Base-by-base conservation (phyloP, 2,113 vertebrate genomes). In the Oncorhynchus nerka region DNA sequence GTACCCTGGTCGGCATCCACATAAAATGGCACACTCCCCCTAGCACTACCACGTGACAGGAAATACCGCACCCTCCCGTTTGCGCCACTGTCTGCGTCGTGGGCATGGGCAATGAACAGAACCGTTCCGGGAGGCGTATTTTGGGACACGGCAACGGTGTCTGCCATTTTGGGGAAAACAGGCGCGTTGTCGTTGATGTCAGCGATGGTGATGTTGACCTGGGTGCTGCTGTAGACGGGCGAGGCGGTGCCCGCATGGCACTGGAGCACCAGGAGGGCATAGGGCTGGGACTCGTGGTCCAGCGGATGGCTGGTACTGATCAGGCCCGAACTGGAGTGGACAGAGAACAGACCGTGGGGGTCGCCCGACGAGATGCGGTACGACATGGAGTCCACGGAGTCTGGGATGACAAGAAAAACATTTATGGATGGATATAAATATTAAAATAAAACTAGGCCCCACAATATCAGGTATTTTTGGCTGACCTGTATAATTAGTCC, bases 141-240 rank as follows among this genome's bases (percentile, higher is more conserved):
- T 4, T 59, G 85, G 8, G 94, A 87, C 70, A 98, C 71, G 0
- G 73, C 89, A 39, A 98, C 76, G 69, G 83, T 73, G 30, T 95
- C 95, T 0, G 81, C 85, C 20, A 73, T 81, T 32, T 77, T 81
- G 8, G 80, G 86, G 84, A 98, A 99, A 30, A 92, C 68, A 0
- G 97, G 97, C 2, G 72, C 62, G 51, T 97, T 96, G 86, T 99
- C 97, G 26, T 98, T 99, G 49, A 97, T 24, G 32, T 99, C 97
- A 0, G 84, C 76, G 1, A 98, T 83, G 0, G 93, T 92, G 72
- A 98, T 79, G 81, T 94, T 96, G 84, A 97, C 96, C 45, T 96
- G 94, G 0, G 95, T 91, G 86, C 91, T 97, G 86, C 96, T 93
- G 85, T 91, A 95, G 30, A 93, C 49, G 0, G 92, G 67, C 6